Percentiles rank a stretch among this genome's conserved stretches.
These are phyloP conservation scores for Rhagium mordax DNA, from an alignment of 2,888 invertebrate species.

Conservation along the genomic window DNA sequence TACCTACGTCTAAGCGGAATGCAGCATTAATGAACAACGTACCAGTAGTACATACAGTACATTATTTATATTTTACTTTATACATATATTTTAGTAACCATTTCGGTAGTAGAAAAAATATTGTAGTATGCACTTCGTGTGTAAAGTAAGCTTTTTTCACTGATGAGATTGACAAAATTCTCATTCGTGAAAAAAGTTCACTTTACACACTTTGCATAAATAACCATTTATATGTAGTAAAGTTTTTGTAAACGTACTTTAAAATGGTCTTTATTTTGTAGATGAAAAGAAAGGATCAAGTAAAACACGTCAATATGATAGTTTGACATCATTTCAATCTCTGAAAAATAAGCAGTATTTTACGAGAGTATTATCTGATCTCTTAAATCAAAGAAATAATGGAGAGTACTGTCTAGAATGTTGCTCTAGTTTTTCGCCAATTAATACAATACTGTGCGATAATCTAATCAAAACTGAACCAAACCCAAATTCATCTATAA, in stretches of 20 bases:
- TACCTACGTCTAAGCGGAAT: too few species aligned
- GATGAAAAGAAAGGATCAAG: conserved; percentile 31
- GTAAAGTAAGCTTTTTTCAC: too few species aligned
- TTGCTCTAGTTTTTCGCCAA: conserved; percentile 24
- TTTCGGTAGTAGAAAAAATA: too few species aligned
- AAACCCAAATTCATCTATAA: conserved; percentile 1
- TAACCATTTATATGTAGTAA: background rate
- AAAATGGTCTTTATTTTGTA: conserved; percentile 18
- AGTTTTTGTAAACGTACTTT: background rate
- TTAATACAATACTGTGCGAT: conserved; percentile 40
- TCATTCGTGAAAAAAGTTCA: too few species aligned
- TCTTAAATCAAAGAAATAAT: conserved; percentile 47
- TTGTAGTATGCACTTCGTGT: too few species aligned
- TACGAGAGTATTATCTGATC: conserved; percentile 50
- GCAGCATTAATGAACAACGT: too few species aligned
- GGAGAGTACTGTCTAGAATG: conserved; percentile 12
- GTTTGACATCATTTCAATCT: conserved; percentile 35
- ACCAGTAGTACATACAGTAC: too few species aligned
- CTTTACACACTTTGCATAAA: too few species aligned
- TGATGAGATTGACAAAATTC: too few species aligned
- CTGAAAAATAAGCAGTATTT: conserved; percentile 46
- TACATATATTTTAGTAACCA: too few species aligned
- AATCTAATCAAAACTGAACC: conserved; percentile 38
- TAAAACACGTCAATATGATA: conserved; percentile 34
- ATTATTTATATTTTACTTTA: too few species aligned